Base-by-base conservation (phyloP, 2,113 vertebrate species). In the Herpetotheres cachinnans region DNA sequence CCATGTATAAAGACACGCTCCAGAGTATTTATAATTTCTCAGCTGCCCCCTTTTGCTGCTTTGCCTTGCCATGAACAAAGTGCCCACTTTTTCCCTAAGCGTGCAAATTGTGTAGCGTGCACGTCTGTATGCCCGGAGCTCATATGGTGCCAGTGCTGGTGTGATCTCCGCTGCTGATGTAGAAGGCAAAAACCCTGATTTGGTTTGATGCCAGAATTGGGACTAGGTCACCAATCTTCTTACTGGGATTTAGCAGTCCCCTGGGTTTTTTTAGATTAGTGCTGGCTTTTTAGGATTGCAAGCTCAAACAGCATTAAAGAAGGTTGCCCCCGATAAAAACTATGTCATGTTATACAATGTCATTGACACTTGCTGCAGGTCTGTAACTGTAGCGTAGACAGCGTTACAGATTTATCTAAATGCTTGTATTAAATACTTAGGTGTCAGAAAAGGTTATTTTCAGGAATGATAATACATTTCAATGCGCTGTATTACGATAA, bases 171-270 rank as follows among this genome's bases (percentile, higher is more conserved):
- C 63, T 83, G 89, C 54, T 77, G 95, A 81, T 58, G 30, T 11
- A 42, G 83, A 78, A 85, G 49, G 70, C 58, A 71, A 25, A 87
- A 78, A 55, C 84, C 67, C 84, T 89, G 42, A 32, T 83, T 85
- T 89, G 73, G 49, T 92, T 83, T 34, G 38, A 32, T 86, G 95
- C 96, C 96, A 95, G 61, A 94, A 67, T 62, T 0, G 11, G 84
- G 93, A 94, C 89, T 94, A 88, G 95, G 95, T 95, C 93, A 97
- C 96, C 95, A 97, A 97, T 97, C 96, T 97, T 95, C 97, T 98
- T 96, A 97, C 83, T 85, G 82, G 93, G 95, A 90, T 95, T 97
- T 97, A 97, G 88, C 89, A 83, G 82, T 83, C 47, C 91, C 47
- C 29, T 65, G 70, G 66, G 82, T 47, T 86, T 71, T 96, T 93